These are phyloP conservation scores for Papilio protenor DNA, from an alignment of 2,888 invertebrate species.

Conservation along the genomic window DNA sequence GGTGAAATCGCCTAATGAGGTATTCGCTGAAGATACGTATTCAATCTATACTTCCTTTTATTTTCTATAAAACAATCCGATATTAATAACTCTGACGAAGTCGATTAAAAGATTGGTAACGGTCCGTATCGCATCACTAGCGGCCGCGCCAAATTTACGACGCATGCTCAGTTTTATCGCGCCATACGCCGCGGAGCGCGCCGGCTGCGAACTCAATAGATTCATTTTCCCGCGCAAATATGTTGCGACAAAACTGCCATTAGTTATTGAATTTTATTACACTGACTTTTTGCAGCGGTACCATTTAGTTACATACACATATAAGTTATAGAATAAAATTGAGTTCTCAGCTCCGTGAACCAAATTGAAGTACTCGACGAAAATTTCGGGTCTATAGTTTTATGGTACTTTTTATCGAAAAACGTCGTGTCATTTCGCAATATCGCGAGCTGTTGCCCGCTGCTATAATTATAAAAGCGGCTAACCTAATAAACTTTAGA, in stretches of 20 bases:
- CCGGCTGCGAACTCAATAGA: constrained; percentile 53
- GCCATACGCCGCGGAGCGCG: constrained; percentile 47
- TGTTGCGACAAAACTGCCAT: constrained; percentile 50
- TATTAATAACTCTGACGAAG: constrained; percentile 45
- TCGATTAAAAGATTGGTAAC: constrained; percentile 49
- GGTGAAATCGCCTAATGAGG: constrained; percentile 27
- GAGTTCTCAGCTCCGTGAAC: not conserved
- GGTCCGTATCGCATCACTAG: constrained; percentile 57
- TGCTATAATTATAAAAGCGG: constrained; percentile 45
- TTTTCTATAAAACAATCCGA: constrained; percentile 35
- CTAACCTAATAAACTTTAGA: constrained; percentile 55
- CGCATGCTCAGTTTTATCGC: constrained; percentile 62
- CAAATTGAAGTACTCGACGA: not conserved
- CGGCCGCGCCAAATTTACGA: constrained; percentile 61
- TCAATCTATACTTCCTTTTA: constrained; percentile 47
- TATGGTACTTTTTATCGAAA: constrained; percentile 48
- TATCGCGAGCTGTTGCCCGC: constrained; percentile 32
- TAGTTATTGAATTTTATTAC: constrained; percentile 52
- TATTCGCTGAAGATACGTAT: constrained; percentile 9
- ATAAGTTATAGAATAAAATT: constrained; percentile 52
- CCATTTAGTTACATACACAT: constrained; percentile 46
- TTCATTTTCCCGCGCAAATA: constrained; percentile 70
- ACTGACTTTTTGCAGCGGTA: constrained; percentile 47
- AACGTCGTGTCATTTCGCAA: constrained; percentile 45
- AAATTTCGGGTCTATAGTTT: constrained; percentile 44